Evolutionary conservation across 2,797 vertebrate species (phyloP), one percentile per base, ranked within the genome.

Genomic region (Poecilia wingei): DNA sequence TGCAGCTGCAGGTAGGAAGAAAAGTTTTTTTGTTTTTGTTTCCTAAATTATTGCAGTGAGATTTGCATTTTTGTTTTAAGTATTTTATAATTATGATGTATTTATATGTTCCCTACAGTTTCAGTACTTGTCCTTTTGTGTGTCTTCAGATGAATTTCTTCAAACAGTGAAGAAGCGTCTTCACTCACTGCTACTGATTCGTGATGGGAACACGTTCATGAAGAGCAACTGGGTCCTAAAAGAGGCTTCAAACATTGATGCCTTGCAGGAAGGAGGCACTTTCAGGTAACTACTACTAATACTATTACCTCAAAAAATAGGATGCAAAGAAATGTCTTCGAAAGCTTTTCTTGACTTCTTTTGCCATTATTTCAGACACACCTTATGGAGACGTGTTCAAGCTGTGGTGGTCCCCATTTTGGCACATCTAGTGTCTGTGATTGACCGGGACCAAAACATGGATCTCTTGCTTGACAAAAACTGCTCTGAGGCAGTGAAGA

Each of bases 231-330:
- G 98, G 98, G 97, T 99, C 70, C 88, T 95, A 18, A 95, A 95
- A 72, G 98, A 96, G 78, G 98, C 98, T 22, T 96, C 94, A 43
- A 97, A 98, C 87, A 96, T 96, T n/a, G 95, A 95, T 46, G 97
- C 97, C 1, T 92, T 99, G 31, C 98, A 99, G 92, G 98, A 99
- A 94, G 97, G 97, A 1, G 98, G 98, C 18, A 99, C 98, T 3
- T 99, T 99, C 94, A 97, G 97, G 98, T 99, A 85, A 84, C 84
- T 71, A 5, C 14, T 25, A 71, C 64, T 0, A 39, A 0, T 51
- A 8, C 20, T 51, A 51, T 22, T 8, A 43, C 51, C 10, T 0
- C 28, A 72, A 39, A 22, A n/a, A 45, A 43, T 74, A 57, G 36
- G 41, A 28, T 57, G 22, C 6, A 28, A 36, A 47, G 9, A 4